phyloP scores from a whole-genome alignment of 2,888 invertebrate species.

The Panorpa germanica region DNA sequence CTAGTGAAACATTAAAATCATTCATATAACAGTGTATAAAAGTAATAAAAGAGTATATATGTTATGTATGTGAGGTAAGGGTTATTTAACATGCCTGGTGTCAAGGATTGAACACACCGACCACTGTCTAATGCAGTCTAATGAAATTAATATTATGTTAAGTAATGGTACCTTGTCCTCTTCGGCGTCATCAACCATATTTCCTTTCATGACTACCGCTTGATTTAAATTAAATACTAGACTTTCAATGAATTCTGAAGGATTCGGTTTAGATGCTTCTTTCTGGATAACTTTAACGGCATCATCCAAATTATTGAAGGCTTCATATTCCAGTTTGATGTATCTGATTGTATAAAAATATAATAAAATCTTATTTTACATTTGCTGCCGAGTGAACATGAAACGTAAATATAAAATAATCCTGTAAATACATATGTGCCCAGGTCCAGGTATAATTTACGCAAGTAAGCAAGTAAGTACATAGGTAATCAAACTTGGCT shows the following conservation, averaged over 20 bases:
- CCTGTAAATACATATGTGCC: too few relatives aligned
- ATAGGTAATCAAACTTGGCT: too few relatives aligned
- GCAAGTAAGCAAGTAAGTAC: too few relatives aligned
- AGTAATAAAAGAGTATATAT: background rate
- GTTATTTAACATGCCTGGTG: background rate
- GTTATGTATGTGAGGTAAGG: background rate
- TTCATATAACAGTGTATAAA: background rate
- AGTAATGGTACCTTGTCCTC: background rate
- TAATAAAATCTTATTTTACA: too few relatives aligned
- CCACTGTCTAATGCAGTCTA: background rate
- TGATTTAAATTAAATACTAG: conserved; percentile 40
- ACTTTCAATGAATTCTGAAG: conserved; percentile 59
- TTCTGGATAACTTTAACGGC: conserved; percentile 29
- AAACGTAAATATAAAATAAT: too few relatives aligned
- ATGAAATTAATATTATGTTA: background rate
- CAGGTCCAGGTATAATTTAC: too few relatives aligned
- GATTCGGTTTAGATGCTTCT: conserved; percentile 27
- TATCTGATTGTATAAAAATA: conserved; percentile 22
- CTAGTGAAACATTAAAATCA: background rate
- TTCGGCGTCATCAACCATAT: conserved; percentile 40
- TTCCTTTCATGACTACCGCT: conserved; percentile 61
- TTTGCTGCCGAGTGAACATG: too few relatives aligned
- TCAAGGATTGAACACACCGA: background rate
- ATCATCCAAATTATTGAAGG: conserved; percentile 33
- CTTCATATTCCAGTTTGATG: conserved; percentile 45